Evolutionary conservation across 2,113 vertebrate species (phyloP).

Genomic region (Scomber colias): DNA sequence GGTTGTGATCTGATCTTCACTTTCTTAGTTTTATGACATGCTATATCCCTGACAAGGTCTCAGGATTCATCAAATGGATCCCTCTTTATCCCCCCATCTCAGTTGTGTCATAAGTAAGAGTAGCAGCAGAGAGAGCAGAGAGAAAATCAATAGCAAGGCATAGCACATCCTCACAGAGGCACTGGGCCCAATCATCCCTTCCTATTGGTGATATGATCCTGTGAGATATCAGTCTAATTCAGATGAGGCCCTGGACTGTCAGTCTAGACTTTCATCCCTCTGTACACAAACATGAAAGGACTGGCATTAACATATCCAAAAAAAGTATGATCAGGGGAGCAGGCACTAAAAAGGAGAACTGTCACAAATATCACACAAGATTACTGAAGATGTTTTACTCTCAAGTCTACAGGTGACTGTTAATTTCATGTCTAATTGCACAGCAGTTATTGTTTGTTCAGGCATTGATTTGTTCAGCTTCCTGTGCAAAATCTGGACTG

Average conservation of each 20-base stretch:
- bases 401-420: constrained; percentile 64
- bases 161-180: constrained; percentile 65
- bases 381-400: constrained; percentile 47
- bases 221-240: constrained; percentile 76
- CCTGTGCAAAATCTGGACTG: constrained; percentile 49
- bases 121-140: constrained; percentile 68
- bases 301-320: constrained; percentile 64
- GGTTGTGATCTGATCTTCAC: constrained; percentile 57
- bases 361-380: constrained; percentile 47
- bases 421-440: constrained; percentile 69
- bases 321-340: constrained; percentile 32
- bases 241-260: constrained; percentile 67
- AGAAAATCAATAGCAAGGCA: constrained; percentile 82
- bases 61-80: constrained; percentile 77
- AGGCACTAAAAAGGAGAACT: constrained; percentile 38
- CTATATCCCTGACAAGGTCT: constrained; percentile 77
- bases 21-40: constrained; percentile 69
- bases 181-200: constrained; percentile 73
- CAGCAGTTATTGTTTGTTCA: constrained; percentile 64
- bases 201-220: constrained; percentile 75
- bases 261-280: constrained; percentile 76
- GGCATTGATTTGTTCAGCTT: constrained; percentile 38
- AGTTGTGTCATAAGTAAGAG: constrained; percentile 78
- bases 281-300: constrained; percentile 73
- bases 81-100: constrained; percentile 75